Percentiles rank a stretch among this genome's conserved stretches.
These are phyloP conservation scores for Sialis fuliginosa DNA, from an alignment of 2,888 invertebrate genomes.

Conservation along the genomic window DNA sequence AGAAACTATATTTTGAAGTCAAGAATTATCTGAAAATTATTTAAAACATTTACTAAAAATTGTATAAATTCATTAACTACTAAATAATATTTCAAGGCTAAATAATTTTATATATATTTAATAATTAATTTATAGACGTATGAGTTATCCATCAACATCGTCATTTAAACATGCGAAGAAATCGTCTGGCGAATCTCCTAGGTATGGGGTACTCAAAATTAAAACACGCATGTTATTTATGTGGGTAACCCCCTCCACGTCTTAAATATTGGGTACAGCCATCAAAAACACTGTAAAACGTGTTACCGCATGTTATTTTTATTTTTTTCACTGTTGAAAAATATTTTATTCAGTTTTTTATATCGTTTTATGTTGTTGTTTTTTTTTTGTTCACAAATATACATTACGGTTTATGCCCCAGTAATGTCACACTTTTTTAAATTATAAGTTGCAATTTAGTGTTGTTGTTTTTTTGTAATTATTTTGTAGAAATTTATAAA, in stretches of 20 bases:
- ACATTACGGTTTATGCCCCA: slow-evolving; percentile 14
- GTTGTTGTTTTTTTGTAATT: slow-evolving; percentile 2
- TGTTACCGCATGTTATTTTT: neutral
- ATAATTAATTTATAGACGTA: slow-evolving; percentile 21
- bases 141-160: slow-evolving; percentile 23
- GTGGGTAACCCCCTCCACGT: neutral
- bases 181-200: slow-evolving; percentile 22
- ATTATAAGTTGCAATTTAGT: slow-evolving; percentile 6
- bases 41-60: too few species aligned
- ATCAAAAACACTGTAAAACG: neutral
- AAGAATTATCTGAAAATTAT: too few species aligned
- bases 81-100: too few species aligned
- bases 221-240: neutral
- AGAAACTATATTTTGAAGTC: too few species aligned
- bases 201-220: slow-evolving; percentile 15
- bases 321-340: neutral
- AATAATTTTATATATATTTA: neutral
- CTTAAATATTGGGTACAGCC: neutral
- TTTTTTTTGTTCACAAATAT: slow-evolving; percentile 10
- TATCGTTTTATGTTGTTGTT: neutral
- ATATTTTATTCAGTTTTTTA: neutral
- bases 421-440: slow-evolving; percentile 14
- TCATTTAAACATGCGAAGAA: slow-evolving; percentile 21
- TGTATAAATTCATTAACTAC: too few species aligned
- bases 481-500: neutral